phyloP scores from a whole-genome alignment of 2,797 vertebrate species.

The Chiroxiphia lanceolata region DNA sequence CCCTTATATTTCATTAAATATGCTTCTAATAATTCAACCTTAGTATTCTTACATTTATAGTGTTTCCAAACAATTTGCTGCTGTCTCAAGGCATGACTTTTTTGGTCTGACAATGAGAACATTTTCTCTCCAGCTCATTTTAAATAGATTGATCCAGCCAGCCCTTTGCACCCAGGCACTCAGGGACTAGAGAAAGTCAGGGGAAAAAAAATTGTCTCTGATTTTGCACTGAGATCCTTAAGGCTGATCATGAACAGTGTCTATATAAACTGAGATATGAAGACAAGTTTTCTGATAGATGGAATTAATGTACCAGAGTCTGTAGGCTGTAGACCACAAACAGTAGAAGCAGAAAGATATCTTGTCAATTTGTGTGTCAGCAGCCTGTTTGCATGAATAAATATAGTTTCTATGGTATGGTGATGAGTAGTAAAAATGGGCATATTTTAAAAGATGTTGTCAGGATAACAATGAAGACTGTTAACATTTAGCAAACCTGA shows the following conservation, averaged over 20 bases:
- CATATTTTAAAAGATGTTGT: neutral
- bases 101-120: neutral
- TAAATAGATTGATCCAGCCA: neutral
- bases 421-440: neutral
- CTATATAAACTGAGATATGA: neutral
- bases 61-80: neutral
- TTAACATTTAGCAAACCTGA: neutral
- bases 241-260: neutral
- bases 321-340: neutral
- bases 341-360: neutral
- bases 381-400: neutral
- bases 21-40: neutral
- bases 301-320: neutral
- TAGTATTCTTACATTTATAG: neutral
- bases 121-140: neutral
- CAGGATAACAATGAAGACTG: neutral
- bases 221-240: neutral
- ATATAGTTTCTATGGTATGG: neutral
- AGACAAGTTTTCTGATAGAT: neutral
- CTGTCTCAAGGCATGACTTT: neutral
- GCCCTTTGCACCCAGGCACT: neutral
- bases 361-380: constrained; percentile 18
- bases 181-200: neutral
- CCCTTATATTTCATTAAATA: neutral
- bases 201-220: neutral